Base-by-base conservation (phyloP, 2,797 vertebrate genomes). In the Myotis myotis region DNA sequence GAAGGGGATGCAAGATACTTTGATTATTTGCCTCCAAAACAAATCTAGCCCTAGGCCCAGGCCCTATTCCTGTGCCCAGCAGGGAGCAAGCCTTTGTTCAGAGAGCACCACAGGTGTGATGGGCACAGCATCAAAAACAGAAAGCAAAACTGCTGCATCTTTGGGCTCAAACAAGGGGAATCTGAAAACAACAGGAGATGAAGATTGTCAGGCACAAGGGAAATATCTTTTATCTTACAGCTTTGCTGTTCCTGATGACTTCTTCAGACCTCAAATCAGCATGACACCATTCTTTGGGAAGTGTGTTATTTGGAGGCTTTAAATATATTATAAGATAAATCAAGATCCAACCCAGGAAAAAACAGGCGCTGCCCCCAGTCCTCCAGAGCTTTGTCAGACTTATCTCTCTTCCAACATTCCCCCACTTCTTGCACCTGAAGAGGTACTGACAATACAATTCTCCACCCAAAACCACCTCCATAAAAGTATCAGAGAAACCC, bases 1-100 rank as follows among this genome's bases (percentile, higher is more conserved):
- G 87, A 97, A 95, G 90, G 57, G 70, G 25, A 92, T 95, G 38
- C 82, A 95, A 94, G 44, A 76, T 80, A 12, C 36, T 80, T 76
- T 93, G 85, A 49, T 95, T 96, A 92, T 96, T 89, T 96, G 51
- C 90, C 36, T 93, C 91, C 47, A 90, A 92, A 96, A 97, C 15
- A 2, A 95, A 92, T 64, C 51, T 49, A 85, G 47, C 15, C 60
- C 79, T 36, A 86, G 49, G n/a, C 41, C 53, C 19, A 93, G 55
- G 71, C 25, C 57, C 88, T 93, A 78, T 83, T 94, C 87, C 60
- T 94, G 33, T 74, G 28, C 82, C 87, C 71, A 86, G 53, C n/a
- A 95, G 55, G 49, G 19, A 94, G 33, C 0, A 71, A 60, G 22
- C 19, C 89, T 94, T 95, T 93, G 93, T 95, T 92, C 41, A 86